Conservation (phyloP, 2,113 vertebrate genomes). For the Vulpes vulpes region DNA sequence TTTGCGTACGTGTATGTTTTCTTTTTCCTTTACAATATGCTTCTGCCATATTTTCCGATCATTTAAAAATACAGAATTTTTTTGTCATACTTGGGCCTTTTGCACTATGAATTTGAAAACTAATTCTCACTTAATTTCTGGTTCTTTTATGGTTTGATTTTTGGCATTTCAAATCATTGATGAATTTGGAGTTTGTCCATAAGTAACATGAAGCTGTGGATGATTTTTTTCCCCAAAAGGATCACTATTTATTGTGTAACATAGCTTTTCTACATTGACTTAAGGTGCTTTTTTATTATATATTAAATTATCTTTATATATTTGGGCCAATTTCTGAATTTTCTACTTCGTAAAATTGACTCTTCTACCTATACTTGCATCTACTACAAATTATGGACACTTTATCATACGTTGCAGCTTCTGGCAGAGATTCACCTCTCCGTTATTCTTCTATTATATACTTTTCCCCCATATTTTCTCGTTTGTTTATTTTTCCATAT, state of each 20-base stretch:
- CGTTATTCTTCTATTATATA: neutral
- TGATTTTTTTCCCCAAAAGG: neutral
- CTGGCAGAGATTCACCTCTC: neutral
- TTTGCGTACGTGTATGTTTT: neutral
- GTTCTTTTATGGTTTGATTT: neutral
- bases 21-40: neutral
- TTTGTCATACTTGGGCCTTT: neutral
- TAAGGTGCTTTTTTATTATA: neutral
- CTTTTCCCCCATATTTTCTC: neutral
- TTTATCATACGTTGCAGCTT: no score
- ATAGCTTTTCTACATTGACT: neutral
- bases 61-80: neutral
- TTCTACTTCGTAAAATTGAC: neutral
- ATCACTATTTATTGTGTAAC: neutral
- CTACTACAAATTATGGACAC: neutral
- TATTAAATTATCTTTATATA: neutral
- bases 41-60: neutral
- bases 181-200: neutral
- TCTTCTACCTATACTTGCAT: neutral
- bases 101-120: neutral
- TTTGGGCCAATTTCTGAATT: neutral
- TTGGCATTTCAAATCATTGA: neutral
- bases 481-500: conserved; percentile 30
- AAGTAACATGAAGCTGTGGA: neutral
- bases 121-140: neutral